Conservation (phyloP, 2,113 vertebrate genomes). For the Sceloporus undulatus region DNA sequence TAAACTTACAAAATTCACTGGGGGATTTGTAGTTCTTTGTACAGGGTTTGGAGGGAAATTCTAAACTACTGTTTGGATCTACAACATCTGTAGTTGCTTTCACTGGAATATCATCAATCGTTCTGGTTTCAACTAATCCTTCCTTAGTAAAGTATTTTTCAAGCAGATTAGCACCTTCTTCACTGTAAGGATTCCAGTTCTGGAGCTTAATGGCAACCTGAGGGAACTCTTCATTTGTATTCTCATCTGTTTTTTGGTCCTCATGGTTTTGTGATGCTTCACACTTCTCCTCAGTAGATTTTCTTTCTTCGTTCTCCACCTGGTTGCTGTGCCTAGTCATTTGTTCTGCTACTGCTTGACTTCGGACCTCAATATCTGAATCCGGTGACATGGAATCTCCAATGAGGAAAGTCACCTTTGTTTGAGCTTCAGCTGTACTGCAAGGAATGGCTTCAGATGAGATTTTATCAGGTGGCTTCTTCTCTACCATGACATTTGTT, state of each 20-base stretch:
- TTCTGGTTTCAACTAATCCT: conserved; percentile 86
- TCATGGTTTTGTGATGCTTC: conserved; percentile 74
- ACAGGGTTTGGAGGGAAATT: conserved; percentile 75
- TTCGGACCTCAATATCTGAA: conserved; percentile 92
- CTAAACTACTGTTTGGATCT: conserved; percentile 71
- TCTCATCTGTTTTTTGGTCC: conserved; percentile 87
- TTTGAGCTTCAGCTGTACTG: conserved; percentile 74
- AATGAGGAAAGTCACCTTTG: conserved; percentile 96
- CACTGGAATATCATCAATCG: conserved; percentile 85
- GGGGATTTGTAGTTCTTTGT: conserved; percentile 69
- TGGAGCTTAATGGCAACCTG: conserved; percentile 78
- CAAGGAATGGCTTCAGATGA: conserved; percentile 68
- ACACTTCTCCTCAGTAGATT: conserved; percentile 66
- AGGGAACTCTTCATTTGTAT: conserved; percentile 77
- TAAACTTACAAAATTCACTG: conserved; percentile 78
- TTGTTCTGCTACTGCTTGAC: conserved; percentile 85
- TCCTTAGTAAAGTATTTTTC: conserved; percentile 90
- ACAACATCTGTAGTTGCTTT: conserved; percentile 73
- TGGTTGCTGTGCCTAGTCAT: conserved; percentile 85
- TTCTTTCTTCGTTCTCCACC: conserved; percentile 76
- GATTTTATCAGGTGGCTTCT: conserved; percentile 93
- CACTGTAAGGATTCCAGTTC: conserved; percentile 80
- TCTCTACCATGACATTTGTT: conserved; percentile 81
- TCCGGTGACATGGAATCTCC: conserved; percentile 98
- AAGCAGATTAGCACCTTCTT: conserved; percentile 85